Conservation (phyloP, 2,113 vertebrate species). For the Tetraodon nigroviridis region DNA sequence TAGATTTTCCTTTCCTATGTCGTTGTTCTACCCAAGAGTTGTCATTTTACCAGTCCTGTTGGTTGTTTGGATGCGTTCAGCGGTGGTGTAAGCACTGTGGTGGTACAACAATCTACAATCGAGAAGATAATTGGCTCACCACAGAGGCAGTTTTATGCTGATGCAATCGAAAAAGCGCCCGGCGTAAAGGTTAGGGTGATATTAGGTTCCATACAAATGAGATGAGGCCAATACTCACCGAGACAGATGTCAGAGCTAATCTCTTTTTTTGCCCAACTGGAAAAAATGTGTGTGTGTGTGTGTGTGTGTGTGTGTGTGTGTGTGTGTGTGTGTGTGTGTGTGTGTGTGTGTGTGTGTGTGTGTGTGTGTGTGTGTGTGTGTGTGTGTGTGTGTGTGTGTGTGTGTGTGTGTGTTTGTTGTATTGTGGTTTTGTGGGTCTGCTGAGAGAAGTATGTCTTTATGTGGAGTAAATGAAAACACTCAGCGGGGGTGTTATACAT, state of each 20-base stretch:
- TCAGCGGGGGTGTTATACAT: conserved; percentile 12
- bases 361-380: conserved; percentile 15
- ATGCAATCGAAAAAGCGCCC: conserved; percentile 53
- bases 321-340: neutral
- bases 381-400: conserved; percentile 8
- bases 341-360: conserved; percentile 1
- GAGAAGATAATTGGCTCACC: conserved; percentile 69
- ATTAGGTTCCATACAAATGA: conserved; percentile 61
- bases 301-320: neutral
- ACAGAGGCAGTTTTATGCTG: conserved; percentile 60
- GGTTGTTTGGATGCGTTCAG: conserved; percentile 19
- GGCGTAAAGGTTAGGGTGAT: conserved; percentile 59
- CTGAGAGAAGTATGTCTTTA: conserved; percentile 18
- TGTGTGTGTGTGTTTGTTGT: conserved; percentile 11
- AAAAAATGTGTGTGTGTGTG: neutral
- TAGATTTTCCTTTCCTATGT: conserved; percentile 24
- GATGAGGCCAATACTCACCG: conserved; percentile 50
- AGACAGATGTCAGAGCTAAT: conserved; percentile 55
- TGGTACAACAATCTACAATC: conserved; percentile 36
- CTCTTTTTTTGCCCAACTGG: conserved; percentile 35
- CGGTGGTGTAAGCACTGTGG: conserved; percentile 25
- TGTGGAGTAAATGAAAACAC: conserved; percentile 16
- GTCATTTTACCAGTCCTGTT: conserved; percentile 20
- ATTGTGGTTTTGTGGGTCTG: conserved; percentile 22
- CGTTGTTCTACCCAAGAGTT: conserved; percentile 15